A percentile compares a stretch with the other conserved stretches of the same genome.
phyloP scores from a whole-genome alignment of 2,888 invertebrate species.

The Leptinotarsa juncta region DNA sequence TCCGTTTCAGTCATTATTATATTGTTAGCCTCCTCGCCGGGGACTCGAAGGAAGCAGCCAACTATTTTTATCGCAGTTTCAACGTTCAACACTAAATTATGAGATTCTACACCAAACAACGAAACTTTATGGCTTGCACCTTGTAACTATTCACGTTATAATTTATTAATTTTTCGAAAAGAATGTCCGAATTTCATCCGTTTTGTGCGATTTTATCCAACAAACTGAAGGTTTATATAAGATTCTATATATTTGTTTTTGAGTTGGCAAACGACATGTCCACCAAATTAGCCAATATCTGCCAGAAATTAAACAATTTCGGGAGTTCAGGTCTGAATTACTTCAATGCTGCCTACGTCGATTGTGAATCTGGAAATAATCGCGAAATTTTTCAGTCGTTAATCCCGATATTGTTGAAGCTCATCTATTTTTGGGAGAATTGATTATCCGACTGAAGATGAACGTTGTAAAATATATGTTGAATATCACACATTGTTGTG shows the following conservation, averaged over 20 bases:
- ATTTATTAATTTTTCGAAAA: constrained; percentile 36
- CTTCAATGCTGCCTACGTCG: constrained; percentile 14
- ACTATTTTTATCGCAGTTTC: constrained; percentile 31
- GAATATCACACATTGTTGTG: background rate
- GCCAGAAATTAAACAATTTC: constrained; percentile 40
- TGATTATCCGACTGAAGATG: background rate
- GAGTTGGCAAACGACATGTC: constrained; percentile 54
- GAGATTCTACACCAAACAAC: constrained; percentile 24
- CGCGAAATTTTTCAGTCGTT: background rate
- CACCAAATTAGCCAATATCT: constrained; percentile 45
- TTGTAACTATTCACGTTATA: constrained; percentile 33
- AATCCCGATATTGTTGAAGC: background rate
- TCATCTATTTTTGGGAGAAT: constrained; percentile 8
- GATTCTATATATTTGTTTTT: constrained; percentile 52
- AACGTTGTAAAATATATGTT: constrained; percentile 17
- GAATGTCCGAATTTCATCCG: constrained; percentile 38
- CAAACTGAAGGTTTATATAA: constrained; percentile 57
- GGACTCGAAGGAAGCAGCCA: constrained; percentile 9
- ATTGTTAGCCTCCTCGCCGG: constrained; percentile 6
- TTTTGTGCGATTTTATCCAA: constrained; percentile 46
- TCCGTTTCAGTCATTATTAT: constrained; percentile 51
- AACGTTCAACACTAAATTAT: constrained; percentile 3
- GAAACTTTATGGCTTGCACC: constrained; percentile 34
- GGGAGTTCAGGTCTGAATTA: constrained; percentile 21
- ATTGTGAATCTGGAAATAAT: background rate